Conservation (phyloP, 2,113 vertebrate genomes). For the Esox niger region DNA sequence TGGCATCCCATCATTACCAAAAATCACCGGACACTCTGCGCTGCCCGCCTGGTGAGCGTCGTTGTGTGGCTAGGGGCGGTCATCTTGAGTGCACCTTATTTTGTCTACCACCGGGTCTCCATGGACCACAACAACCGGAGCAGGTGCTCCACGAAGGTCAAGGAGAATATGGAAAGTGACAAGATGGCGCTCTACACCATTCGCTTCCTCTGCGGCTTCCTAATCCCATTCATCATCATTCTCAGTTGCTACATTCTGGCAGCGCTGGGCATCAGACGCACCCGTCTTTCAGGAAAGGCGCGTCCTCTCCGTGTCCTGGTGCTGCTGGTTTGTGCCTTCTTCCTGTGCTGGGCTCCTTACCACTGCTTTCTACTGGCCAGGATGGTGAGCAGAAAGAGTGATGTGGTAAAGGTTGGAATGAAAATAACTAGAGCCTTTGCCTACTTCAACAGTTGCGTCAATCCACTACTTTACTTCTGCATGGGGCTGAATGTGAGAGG, state of each 20-base stretch:
- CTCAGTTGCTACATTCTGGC: slow-evolving; percentile 65
- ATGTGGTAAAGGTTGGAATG: slow-evolving; percentile 55
- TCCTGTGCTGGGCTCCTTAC: slow-evolving; percentile 77
- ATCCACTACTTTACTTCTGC: slow-evolving; percentile 77
- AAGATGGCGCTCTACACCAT: slow-evolving; percentile 43
- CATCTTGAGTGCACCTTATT: slow-evolving; percentile 64
- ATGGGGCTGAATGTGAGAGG: slow-evolving; percentile 64
- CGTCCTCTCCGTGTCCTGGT: slow-evolving; percentile 66
- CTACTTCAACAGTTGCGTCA: slow-evolving; percentile 77
- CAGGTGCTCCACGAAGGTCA: slow-evolving; percentile 61
- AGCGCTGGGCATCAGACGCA: slow-evolving; percentile 55
- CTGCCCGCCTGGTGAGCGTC: slow-evolving; percentile 41
- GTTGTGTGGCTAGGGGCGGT: slow-evolving; percentile 54
- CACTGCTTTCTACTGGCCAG: slow-evolving; percentile 70
- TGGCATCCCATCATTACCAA: slow-evolving; percentile 68
- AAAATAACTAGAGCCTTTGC: slow-evolving; percentile 58
- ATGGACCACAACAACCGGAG: slow-evolving; percentile 39
- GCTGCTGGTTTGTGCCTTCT: slow-evolving; percentile 67
- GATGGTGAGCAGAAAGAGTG: slow-evolving; percentile 59
- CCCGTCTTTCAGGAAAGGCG: slow-evolving; percentile 49
- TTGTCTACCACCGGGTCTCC: slow-evolving; percentile 54
- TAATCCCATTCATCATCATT: slow-evolving; percentile 72
- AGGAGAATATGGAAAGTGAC: slow-evolving; percentile 1
- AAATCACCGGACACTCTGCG: slow-evolving; percentile 40
- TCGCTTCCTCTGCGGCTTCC: slow-evolving; percentile 73